Evolutionary conservation across 1,140 invertebrate species (phyloP).

Genomic region (Formica exsecta): DNA sequence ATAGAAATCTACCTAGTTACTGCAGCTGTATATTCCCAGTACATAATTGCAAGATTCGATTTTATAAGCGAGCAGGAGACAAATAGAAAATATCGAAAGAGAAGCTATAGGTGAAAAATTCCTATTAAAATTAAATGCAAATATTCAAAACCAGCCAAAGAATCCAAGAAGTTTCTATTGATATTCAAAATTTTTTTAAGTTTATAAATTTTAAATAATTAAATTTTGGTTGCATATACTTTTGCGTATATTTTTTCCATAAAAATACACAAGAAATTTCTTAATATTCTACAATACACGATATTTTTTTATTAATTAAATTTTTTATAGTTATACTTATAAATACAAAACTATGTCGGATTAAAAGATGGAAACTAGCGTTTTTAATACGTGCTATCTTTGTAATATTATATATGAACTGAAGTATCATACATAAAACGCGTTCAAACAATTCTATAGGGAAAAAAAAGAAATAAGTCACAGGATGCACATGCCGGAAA

Average conservation of each 20-base stretch:
- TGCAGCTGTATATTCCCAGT: conserved; percentile 58
- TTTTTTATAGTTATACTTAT: background rate
- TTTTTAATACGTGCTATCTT: background rate
- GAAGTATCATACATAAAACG: too few species aligned
- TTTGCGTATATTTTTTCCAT: background rate
- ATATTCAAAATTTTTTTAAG: background rate
- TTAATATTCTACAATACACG: background rate
- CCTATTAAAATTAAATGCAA: background rate
- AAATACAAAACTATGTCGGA: background rate
- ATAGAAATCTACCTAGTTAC: conserved; percentile 67
- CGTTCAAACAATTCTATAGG: background rate
- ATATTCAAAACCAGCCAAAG: background rate
- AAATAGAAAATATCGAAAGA: conserved; percentile 28
- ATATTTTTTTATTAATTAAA: background rate
- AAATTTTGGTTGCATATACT: too few species aligned
- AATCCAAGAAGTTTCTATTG: background rate
- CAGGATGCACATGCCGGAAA: background rate
- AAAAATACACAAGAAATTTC: background rate
- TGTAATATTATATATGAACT: too few species aligned
- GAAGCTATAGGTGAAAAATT: conserved; percentile 1
- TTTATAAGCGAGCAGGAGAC: conserved; percentile 5
- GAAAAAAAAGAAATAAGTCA: background rate
- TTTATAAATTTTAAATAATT: too few species aligned
- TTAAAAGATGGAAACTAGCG: background rate
- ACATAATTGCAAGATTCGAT: conserved; percentile 49